These are phyloP conservation scores for Megaceryle alcyon DNA, from an alignment of 2,797 vertebrate genomes.

Conservation along the genomic window DNA sequence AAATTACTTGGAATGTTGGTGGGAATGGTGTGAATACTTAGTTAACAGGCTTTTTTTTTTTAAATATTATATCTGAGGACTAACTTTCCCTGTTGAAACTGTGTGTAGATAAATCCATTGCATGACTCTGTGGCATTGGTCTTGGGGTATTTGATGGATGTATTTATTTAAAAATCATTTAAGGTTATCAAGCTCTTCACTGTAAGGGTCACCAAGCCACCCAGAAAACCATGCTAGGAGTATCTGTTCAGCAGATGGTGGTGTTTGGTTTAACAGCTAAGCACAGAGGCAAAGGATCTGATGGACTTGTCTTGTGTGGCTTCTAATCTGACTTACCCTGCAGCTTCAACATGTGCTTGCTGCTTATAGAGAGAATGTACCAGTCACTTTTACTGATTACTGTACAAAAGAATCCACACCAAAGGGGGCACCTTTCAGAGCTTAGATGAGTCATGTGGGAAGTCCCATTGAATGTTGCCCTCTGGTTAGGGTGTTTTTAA, in stretches of 20 bases:
- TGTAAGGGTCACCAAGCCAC: not conserved
- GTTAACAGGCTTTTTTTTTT: not conserved
- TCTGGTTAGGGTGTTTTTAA: not conserved
- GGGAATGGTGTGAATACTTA: not conserved
- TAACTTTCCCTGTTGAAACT: not conserved
- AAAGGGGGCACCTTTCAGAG: not conserved
- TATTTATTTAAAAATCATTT: not conserved
- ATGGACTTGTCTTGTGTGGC: not conserved
- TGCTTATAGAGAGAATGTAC: not conserved
- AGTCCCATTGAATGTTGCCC: not conserved
- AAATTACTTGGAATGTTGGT: rapidly evolving
- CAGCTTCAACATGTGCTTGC: rapidly evolving
- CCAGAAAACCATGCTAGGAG: not conserved
- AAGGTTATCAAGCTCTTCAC: not conserved
- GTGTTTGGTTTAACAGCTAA: not conserved
- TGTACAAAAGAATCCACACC: not conserved
- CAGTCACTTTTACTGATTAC: not conserved
- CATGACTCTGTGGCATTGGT: rapidly evolving
- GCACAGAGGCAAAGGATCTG: not conserved
- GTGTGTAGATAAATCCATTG: not conserved
- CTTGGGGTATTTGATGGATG: not conserved
- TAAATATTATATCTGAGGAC: not conserved
- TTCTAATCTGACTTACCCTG: not conserved
- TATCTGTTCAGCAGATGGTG: not conserved
- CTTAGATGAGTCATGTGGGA: not conserved